Conservation (phyloP, 30 jellyfish, hydroid and myxozoan species). For the Chironex yamaguchii region DNA sequence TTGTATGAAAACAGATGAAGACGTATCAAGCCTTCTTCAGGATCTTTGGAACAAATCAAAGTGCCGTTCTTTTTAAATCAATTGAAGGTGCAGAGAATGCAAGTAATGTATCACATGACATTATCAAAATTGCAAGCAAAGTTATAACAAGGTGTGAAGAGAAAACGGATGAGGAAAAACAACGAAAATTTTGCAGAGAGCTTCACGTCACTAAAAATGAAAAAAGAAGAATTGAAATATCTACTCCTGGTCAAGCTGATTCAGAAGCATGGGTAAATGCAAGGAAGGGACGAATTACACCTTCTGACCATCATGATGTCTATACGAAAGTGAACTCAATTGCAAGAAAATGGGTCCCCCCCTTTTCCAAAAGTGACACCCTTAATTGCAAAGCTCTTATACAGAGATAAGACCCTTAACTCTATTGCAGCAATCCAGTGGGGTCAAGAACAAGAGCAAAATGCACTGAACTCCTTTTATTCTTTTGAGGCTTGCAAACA, state of each 20-base stretch:
- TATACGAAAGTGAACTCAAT: conserved; percentile 41
- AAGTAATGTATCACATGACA: neutral
- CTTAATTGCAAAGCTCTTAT: neutral
- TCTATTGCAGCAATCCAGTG: conserved; percentile 15
- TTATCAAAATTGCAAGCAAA: neutral
- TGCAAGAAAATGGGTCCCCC: neutral
- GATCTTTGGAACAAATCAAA: conserved; percentile 9
- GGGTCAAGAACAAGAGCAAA: conserved; percentile 44
- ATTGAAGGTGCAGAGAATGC: neutral
- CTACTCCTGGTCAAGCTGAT: conserved; percentile 46
- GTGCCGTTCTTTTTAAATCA: conserved; percentile 38
- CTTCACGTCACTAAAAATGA: neutral
- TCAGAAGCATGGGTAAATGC: conserved; percentile 13
- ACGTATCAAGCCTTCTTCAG: neutral
- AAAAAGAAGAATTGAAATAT: conserved; percentile 3
- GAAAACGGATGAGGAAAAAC: conserved; percentile 7
- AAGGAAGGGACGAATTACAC: conserved; percentile 60
- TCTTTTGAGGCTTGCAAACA: conserved; percentile 14
- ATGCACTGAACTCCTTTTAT: conserved; percentile 45
- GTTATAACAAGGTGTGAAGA: neutral
- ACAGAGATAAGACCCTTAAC: neutral
- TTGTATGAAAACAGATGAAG: neutral
- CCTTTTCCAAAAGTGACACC: conserved; percentile 33
- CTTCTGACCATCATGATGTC: conserved; percentile 39
- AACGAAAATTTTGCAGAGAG: neutral